Evolutionary conservation across 2,797 vertebrate genomes (phyloP), one percentile per base, ranked within the genome.

Genomic region (Argya squamiceps): DNA sequence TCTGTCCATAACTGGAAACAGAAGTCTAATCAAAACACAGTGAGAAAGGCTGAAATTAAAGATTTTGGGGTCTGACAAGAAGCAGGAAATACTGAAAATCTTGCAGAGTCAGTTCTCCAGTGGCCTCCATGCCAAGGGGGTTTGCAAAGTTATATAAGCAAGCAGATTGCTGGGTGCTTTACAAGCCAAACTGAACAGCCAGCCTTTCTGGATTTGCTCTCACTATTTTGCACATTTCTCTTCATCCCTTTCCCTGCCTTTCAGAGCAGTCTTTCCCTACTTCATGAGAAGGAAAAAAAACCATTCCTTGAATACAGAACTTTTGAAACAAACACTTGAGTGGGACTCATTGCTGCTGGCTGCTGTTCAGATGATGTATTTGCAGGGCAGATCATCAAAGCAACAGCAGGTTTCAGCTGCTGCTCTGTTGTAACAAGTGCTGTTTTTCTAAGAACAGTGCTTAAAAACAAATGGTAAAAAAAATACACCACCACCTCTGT

Each of bases 351-450:
- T 56, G 92, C 84, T 83, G 63, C 81, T 96, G 95, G 95, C 88
- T 92, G 68, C 52, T 82, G 46, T 69, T 93, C 96, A 83, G 75
- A 95, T 94, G 81, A 96, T 77, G 81, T 78, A 94, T 94, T 75
- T 89, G 53, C 78, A 93, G 89, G 96, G 82, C 84, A 84, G 30
- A 80, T 22, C 68, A 95, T 96, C 95, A 94, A 96, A 96, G 95
- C 78, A 93, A 80, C 75, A 71, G 91, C 91, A 92, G 78, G 78
- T 36, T 84, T 84, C 93, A 92, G 91, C 64, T 70, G 78, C 52
- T 77, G 75, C 46, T 53, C 67, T 85, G 68, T 44, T 79, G 53
- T 13, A 86, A 39, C 4, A 32, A 94, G 21, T 39, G 26, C 30
- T 88, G 76, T 39, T 93, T 93, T 92, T 53, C 1, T 39, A 91